Base-by-base conservation (phyloP, 1,140 invertebrate species). In the Mycetomoellerius zeteki region DNA sequence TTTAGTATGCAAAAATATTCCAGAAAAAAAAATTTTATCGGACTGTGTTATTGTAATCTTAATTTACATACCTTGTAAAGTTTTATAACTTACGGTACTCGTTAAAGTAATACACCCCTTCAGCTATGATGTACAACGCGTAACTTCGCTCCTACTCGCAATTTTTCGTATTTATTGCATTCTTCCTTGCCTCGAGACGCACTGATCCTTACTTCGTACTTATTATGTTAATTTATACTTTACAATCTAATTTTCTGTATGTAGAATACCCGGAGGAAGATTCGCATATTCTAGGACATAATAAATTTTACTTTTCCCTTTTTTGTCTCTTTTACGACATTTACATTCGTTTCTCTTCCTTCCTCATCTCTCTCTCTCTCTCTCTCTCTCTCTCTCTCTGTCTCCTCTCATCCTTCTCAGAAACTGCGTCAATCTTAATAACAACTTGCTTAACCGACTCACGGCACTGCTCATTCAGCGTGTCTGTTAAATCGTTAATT, bases 401-500 rank as follows among this genome's bases (percentile, higher is more conserved):
- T 27, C 60, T 85, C 54, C 30, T 47, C 30, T n/a, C 10, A 43
- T 1, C 37, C 8, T 3, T 10, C 33, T 43, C 21, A 33, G n/a
- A 75, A 64, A 75, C 33, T 81, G 87, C 88, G 92, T 93, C 87
- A 88, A 89, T 89, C 52, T 89, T 93, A 93, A 94, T 93, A 94
- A 94, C 93, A 92, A 93, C 91, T 94, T 92, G 92, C 88, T 93
- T 91, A 93, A 92, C 86, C 91, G 86, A 91, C 91, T 60, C 54
- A 90, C 84, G 76, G 82, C 65, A 71, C 90, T 16, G 91, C 89
- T 93, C 92, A 90, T 92, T 69, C 89, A 89, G 88, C 90, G 92
- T 90, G 92, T 93, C 93, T 92, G 92, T 94, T 94, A 94, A 94
- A 95, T 94, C 91, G 91, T 92, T 94, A 94, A 95, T 94, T 94